Evolutionary conservation across 2,888 invertebrate species (phyloP), one percentile per base, ranked within the genome.

Genomic region (Protodeltote pygarga): DNA sequence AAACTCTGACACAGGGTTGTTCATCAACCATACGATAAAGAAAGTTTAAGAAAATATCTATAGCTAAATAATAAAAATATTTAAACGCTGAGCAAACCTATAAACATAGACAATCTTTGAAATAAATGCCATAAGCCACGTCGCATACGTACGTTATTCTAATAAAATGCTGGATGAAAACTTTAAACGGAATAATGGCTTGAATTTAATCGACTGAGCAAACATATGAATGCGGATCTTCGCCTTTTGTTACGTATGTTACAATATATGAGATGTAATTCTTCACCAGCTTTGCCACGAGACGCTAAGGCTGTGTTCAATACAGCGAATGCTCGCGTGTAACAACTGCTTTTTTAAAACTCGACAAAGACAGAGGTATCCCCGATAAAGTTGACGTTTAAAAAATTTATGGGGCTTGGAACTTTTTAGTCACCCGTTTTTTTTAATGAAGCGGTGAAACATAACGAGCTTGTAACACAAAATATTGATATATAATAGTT

Each of bases 221-320:
- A 70, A 72, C 72, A 72, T 72, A 69, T 65, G 60, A 58, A 67
- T 53, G 46, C 31, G 59, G 48, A 61, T 65, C 50, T 40, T 24
- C 54, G 63, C 54, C 65, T 67, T 68, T 71, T 63, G 62, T 59
- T 61, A 61, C 59, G 25, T 35, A 38, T 37, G 38, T 62, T 59
- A 65, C 63, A 52, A 71, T 69, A 69, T 71, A 71, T 69, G 67
- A 65, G 63, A 59, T 27, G 63, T 59, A 65, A 71, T 71, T 71
- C 71, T 71, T 71, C 65, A 65, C 27, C 34, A 51, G 48, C 34
- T 50, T 60, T 40, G 47, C 55, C 49, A 24, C 47, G 39, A n/a
- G n/a, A 51, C 45, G 49, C 50, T 45, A 29, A 53, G 52, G 55
- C 55, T 62, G 46, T 39, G 50, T 55, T n/a, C n/a, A n/a, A n/a